These are phyloP conservation scores for Nomada goodeniana DNA, from an alignment of 2,888 invertebrate genomes.

Conservation along the genomic window DNA sequence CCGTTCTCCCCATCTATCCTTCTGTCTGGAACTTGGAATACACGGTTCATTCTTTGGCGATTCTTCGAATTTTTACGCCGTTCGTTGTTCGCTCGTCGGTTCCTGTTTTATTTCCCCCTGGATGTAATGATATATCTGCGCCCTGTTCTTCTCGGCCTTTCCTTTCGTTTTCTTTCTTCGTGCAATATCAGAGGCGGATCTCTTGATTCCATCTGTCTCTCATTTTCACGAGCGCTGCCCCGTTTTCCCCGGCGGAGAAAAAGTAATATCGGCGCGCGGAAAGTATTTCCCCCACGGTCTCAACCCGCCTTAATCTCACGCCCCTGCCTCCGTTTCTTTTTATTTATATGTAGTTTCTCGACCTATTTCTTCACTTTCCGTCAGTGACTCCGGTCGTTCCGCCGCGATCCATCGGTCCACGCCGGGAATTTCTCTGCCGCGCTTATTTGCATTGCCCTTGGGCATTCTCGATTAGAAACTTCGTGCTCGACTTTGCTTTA, in stretches of 20 bases:
- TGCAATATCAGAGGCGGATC: background rate
- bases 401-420: background rate
- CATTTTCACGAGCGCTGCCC: background rate
- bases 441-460: conserved; percentile 20
- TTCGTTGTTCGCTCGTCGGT: background rate
- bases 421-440: background rate
- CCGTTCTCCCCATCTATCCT: background rate
- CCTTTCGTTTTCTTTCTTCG: too few relatives aligned
- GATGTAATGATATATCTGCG: background rate
- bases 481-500: conserved; percentile 1
- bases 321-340: background rate
- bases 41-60: background rate
- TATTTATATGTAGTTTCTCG: conserved; percentile 35
- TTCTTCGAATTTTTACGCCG: conserved; percentile 11
- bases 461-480: conserved; percentile 33
- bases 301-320: conserved; percentile 31
- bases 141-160: background rate
- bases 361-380: conserved; percentile 32
- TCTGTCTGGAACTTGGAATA: background rate
- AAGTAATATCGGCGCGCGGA: conserved; percentile 19
- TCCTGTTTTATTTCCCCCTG: background rate
- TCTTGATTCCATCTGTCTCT: background rate
- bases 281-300: conserved; percentile 35
- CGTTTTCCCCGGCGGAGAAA: background rate
- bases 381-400: background rate